These are phyloP conservation scores for Lutraria lutraria DNA, from an alignment of 2,888 invertebrate genomes.

Conservation along the genomic window DNA sequence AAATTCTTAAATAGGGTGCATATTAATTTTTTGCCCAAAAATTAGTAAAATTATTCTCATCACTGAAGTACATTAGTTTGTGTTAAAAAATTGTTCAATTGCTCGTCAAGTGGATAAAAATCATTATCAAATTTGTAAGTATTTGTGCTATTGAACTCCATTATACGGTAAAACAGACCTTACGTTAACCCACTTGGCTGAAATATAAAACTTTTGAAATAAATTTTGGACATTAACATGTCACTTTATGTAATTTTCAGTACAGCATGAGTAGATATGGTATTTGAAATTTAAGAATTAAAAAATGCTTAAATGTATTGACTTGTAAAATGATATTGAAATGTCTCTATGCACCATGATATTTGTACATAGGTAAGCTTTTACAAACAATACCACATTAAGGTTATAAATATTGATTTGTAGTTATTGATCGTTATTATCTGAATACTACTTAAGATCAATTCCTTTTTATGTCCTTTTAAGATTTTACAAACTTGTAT, in stretches of 20 bases:
- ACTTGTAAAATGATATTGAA: neutral
- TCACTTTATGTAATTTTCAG: neutral
- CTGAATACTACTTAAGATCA: neutral
- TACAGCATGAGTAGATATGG: too few species aligned
- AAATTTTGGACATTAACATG: neutral
- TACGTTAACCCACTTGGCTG: neutral
- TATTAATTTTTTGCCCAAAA: too few species aligned
- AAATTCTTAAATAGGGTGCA: too few species aligned
- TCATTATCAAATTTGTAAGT: neutral
- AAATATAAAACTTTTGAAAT: neutral
- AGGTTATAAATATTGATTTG: conserved; percentile 1
- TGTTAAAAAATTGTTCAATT: too few species aligned
- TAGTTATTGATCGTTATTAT: neutral
- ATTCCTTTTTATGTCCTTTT: neutral
- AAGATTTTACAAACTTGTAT: neutral
- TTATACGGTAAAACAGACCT: neutral
- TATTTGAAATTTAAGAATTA: too few species aligned
- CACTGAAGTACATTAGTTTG: too few species aligned
- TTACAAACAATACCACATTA: conserved; percentile 12
- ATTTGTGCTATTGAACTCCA: neutral
- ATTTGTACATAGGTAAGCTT: conserved; percentile 1
- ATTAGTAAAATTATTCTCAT: too few species aligned
- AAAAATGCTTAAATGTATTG: too few species aligned
- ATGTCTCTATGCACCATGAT: neutral
- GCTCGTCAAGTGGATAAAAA: too few species aligned